Percentiles rank a stretch among this genome's conserved stretches.
These are phyloP conservation scores for Maccullochella peelii DNA, from an alignment of 2,113 vertebrate genomes.

Conservation along the genomic window DNA sequence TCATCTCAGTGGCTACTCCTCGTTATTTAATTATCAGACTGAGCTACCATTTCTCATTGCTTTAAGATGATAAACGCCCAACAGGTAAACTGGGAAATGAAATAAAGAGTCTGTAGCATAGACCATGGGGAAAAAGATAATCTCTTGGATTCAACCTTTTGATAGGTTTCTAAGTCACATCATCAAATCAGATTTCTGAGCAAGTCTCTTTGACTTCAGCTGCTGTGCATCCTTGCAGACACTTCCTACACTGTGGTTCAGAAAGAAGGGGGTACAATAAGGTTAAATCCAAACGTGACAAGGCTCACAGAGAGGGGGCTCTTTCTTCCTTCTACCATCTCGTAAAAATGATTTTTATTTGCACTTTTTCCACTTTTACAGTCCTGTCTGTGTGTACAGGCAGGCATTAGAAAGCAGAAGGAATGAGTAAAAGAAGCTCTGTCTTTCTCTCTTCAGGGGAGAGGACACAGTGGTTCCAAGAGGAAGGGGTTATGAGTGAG, in stretches of 20 bases:
- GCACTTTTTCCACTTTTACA: conserved; percentile 78
- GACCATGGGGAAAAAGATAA: background rate
- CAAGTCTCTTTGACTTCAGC: background rate
- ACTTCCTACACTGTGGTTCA: conserved; percentile 15
- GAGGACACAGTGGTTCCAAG: conserved; percentile 46
- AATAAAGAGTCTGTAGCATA: background rate
- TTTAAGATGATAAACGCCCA: conserved; percentile 23
- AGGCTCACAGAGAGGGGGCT: conserved; percentile 76
- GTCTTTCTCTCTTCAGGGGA: conserved; percentile 60
- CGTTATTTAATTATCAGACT: conserved; percentile 19
- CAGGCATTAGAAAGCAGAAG: conserved; percentile 65
- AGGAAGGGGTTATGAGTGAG: conserved; percentile 66
- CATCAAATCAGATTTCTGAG: background rate
- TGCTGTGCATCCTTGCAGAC: conserved; percentile 17
- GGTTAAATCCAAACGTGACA: conserved; percentile 67
- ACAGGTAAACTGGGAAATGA: conserved; percentile 12
- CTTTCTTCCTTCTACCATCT: conserved; percentile 69
- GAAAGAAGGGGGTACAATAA: conserved; percentile 25
- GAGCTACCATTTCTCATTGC: conserved; percentile 14
- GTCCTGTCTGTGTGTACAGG: conserved; percentile 54
- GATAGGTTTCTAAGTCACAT: background rate
- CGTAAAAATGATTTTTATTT: conserved; percentile 84
- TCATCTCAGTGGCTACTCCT: conserved; percentile 41
- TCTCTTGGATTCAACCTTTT: background rate
- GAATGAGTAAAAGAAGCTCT: conserved; percentile 66